A percentile compares a stretch with the other conserved stretches of the same genome.
Evolutionary conservation across 1,140 invertebrate species (phyloP).

Genomic region (Whitmania pigra): DNA sequence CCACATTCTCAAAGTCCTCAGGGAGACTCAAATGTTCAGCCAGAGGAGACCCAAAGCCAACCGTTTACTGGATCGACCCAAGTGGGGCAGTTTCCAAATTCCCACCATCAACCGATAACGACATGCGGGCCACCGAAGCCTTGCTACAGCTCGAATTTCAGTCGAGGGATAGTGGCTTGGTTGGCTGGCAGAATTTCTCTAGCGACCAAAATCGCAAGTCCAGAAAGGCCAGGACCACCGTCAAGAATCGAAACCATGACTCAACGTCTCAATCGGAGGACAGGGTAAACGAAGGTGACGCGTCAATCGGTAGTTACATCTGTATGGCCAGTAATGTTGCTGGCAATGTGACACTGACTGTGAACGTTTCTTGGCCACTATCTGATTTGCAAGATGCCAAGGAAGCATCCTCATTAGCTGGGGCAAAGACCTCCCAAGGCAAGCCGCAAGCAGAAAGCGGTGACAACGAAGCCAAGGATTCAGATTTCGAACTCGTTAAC

Average conservation of each 20-base stretch:
- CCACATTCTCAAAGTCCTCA: slow-evolving; percentile 31
- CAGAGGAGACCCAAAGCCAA: slow-evolving; percentile 37
- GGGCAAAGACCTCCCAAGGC: background rate
- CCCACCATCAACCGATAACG: background rate
- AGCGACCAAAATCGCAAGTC: background rate
- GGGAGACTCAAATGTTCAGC: slow-evolving; percentile 37
- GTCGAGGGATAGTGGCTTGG: no score
- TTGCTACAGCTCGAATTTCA: background rate
- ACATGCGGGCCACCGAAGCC: background rate
- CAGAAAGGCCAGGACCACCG: background rate
- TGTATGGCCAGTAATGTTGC: slow-evolving; percentile 40
- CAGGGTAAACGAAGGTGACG: background rate
- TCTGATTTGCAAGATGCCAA: background rate
- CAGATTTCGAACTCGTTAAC: no score
- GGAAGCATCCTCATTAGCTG: background rate
- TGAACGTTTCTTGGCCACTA: slow-evolving; percentile 37
- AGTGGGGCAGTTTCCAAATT: slow-evolving; percentile 32
- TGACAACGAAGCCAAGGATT: no score
- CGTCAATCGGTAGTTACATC: slow-evolving; percentile 30
- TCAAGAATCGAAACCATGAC: background rate
- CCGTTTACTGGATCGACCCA: slow-evolving; percentile 38
- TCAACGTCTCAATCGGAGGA: background rate
- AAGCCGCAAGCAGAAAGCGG: no score
- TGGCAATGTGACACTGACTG: slow-evolving; percentile 39
- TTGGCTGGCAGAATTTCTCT: background rate